Evolutionary conservation across 2,797 vertebrate species (phyloP).

Genomic region (Sebastes steindachneri): DNA sequence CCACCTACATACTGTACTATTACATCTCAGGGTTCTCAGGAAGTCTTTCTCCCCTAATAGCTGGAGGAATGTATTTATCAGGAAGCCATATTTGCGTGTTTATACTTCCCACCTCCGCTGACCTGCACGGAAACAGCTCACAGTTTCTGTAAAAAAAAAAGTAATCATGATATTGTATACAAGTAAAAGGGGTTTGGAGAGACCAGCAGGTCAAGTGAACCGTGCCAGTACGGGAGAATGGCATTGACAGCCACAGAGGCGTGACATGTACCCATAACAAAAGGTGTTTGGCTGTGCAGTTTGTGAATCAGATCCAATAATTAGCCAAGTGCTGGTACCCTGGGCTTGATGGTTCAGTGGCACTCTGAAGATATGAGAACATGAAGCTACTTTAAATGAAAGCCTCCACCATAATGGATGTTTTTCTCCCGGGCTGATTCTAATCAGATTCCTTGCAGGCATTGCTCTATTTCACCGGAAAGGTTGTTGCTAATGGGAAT

Average conservation of each 20-base stretch:
- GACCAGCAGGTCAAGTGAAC: slow-evolving; percentile 71
- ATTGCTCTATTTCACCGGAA: slow-evolving; percentile 15
- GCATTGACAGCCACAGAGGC: slow-evolving; percentile 69
- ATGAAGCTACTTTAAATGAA: slow-evolving; percentile 78
- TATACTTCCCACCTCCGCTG: slow-evolving; percentile 65
- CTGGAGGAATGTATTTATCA: background rate
- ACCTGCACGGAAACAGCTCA: slow-evolving; percentile 70
- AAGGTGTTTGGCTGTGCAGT: slow-evolving; percentile 63
- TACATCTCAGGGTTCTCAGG: slow-evolving; percentile 35
- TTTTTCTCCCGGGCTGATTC: slow-evolving; percentile 70
- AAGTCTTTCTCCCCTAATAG: slow-evolving; percentile 50
- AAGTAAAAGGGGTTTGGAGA: slow-evolving; percentile 33
- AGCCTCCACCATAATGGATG: slow-evolving; percentile 68
- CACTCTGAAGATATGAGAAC: slow-evolving; percentile 59
- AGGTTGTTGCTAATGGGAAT: slow-evolving; percentile 10
- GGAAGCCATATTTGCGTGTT: slow-evolving; percentile 45
- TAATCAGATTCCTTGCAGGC: slow-evolving; percentile 72
- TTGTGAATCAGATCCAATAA: slow-evolving; percentile 79
- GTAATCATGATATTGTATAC: slow-evolving; percentile 55
- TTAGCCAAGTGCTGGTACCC: slow-evolving; percentile 83
- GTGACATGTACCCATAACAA: slow-evolving; percentile 67
- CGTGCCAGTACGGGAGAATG: slow-evolving; percentile 66
- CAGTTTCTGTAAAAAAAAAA: slow-evolving; percentile 18
- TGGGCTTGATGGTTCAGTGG: slow-evolving; percentile 82
- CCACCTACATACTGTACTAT: slow-evolving; percentile 21